phyloP scores from a whole-genome alignment of 2,797 vertebrate genomes.

The Liparis tanakae region DNA sequence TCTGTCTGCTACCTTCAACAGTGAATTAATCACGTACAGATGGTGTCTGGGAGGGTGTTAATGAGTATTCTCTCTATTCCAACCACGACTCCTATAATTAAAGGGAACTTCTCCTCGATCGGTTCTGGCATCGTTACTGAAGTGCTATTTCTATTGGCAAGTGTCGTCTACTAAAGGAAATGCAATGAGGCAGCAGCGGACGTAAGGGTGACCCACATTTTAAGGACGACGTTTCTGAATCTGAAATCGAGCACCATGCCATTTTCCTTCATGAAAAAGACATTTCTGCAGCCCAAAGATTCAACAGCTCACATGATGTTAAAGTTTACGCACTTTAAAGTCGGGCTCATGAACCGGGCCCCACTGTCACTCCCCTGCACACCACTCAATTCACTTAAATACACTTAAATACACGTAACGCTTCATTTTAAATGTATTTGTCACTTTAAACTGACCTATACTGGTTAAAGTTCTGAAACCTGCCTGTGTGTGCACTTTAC shows the following conservation, averaged over 20 bases:
- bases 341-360: too few species aligned
- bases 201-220: slow-evolving; percentile 53
- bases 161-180: slow-evolving; percentile 52
- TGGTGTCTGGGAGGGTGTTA: slow-evolving; percentile 56
- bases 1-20: slow-evolving; percentile 52
- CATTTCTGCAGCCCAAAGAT: slow-evolving; percentile 8
- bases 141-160: slow-evolving; percentile 55
- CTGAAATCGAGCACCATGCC: slow-evolving; percentile 16
- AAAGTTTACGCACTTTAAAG: slow-evolving; percentile 1
- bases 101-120: slow-evolving; percentile 37
- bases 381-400: too few species aligned
- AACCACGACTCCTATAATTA: slow-evolving; percentile 50
- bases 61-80: slow-evolving; percentile 57
- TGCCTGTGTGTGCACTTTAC: too few species aligned
- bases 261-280: slow-evolving; percentile 13
- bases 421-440: too few species aligned
- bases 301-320: neutral
- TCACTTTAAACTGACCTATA: too few species aligned
- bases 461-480: too few species aligned
- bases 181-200: slow-evolving; percentile 57
- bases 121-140: slow-evolving; percentile 33
- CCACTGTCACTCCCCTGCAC: too few species aligned
- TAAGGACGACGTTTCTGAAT: slow-evolving; percentile 41
- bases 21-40: slow-evolving; percentile 68
- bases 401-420: too few species aligned